A percentile compares a stretch with the other conserved stretches of the same genome.
Evolutionary conservation across 2,113 vertebrate species (phyloP).

Genomic region (Grammomys surdaster): DNA sequence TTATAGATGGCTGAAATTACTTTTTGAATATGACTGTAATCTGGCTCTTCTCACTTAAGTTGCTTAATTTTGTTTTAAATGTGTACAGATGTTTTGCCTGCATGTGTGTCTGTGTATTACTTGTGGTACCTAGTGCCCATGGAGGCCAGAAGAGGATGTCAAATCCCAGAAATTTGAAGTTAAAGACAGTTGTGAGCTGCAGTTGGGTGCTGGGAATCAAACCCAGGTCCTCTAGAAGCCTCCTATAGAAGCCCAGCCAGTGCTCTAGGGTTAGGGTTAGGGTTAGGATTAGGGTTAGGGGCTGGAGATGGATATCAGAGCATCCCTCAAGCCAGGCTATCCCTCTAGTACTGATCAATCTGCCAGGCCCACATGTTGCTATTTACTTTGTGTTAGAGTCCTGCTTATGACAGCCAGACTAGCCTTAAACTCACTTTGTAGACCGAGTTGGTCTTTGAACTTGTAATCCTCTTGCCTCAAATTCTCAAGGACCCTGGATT

Average conservation of each 20-base stretch:
- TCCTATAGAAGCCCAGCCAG: neutral
- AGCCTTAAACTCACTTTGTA: neutral
- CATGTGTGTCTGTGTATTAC: neutral
- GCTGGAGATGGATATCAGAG: neutral
- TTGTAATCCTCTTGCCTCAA: neutral
- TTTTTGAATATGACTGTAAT: constrained; percentile 1
- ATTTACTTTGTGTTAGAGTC: neutral
- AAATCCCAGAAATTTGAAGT: neutral
- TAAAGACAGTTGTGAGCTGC: neutral
- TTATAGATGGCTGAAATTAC: constrained; percentile 30
- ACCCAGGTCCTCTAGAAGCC: neutral
- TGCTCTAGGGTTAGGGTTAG: too few species aligned
- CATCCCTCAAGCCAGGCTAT: neutral
- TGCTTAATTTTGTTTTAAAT: neutral
- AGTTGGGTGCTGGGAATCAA: neutral
- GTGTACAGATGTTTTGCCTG: neutral
- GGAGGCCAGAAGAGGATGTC: neutral
- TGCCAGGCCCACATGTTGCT: neutral
- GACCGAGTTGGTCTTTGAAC: neutral
- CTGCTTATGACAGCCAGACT: neutral
- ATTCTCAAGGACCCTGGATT: neutral
- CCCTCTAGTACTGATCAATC: neutral
- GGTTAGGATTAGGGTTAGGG: too few species aligned
- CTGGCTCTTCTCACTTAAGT: neutral
- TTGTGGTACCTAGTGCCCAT: neutral